Conservation (phyloP, 2,113 vertebrate genomes). For the Mionectes macconnelli region DNA sequence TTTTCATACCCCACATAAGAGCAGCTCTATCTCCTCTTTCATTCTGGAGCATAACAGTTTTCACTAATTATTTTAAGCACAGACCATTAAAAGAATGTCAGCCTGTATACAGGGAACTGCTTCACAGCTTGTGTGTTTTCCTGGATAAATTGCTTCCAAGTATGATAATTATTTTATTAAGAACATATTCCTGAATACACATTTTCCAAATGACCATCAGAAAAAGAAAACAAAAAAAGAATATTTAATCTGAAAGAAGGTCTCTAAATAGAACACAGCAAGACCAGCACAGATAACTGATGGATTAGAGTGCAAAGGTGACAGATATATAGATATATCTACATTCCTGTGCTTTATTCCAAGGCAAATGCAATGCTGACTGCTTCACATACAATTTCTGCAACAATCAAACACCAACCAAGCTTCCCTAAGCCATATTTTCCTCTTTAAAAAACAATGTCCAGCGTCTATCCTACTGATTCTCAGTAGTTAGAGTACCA, state of each 20-base stretch:
- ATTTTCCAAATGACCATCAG: background rate
- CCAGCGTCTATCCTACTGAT: background rate
- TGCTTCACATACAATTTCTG: background rate
- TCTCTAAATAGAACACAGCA: background rate
- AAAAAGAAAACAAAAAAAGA: background rate
- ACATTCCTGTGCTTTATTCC: background rate
- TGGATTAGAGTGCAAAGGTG: background rate
- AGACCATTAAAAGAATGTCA: background rate
- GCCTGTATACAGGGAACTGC: background rate
- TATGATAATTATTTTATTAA: background rate
- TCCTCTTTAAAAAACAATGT: background rate
- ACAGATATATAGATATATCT: background rate
- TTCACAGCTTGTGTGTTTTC: background rate
- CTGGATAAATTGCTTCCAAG: background rate
- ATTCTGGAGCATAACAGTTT: background rate
- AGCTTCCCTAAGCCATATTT: background rate
- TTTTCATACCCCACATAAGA: background rate
- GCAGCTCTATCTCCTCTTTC: background rate
- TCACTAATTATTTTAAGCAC: background rate
- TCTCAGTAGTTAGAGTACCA: background rate
- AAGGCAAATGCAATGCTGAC: background rate
- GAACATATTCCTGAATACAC: background rate
- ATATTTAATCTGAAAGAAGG: background rate
- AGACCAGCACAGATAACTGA: background rate
- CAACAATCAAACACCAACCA: background rate